These are phyloP conservation scores for Pithecia hirsuta DNA, from an alignment of 2,797 vertebrate genomes.

Conservation along the genomic window DNA sequence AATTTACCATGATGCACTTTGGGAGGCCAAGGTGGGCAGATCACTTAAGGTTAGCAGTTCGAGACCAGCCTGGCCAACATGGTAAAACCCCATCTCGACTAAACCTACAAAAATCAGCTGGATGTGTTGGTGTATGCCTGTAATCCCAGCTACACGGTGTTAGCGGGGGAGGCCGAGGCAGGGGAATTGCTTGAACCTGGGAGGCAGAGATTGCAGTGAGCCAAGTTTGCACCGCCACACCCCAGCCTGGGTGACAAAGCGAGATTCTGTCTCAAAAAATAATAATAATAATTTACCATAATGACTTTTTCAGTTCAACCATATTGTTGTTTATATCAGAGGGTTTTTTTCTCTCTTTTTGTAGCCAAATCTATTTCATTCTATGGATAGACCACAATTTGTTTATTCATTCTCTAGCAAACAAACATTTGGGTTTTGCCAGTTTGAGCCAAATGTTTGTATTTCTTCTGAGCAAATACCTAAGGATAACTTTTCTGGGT, in stretches of 20 bases:
- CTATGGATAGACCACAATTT: too few relatives aligned
- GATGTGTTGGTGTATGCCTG: too few relatives aligned
- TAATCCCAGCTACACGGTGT: too few relatives aligned
- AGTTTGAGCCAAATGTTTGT: neutral
- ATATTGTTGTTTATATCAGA: too few relatives aligned
- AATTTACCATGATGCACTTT: too few relatives aligned
- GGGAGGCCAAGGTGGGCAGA: neutral
- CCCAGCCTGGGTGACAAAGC: neutral
- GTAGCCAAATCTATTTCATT: neutral
- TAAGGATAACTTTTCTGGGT: neutral
- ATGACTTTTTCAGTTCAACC: neutral
- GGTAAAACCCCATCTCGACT: neutral
- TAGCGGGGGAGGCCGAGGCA: too few relatives aligned
- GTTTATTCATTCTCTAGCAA: fast-evolving
- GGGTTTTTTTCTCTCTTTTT: neutral
- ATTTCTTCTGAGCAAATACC: neutral
- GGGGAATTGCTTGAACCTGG: neutral
- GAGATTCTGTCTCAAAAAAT: neutral
- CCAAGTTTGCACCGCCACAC: too few relatives aligned
- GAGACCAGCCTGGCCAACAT: neutral
- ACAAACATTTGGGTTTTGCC: too few relatives aligned
- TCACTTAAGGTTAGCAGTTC: neutral
- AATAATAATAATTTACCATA: neutral
- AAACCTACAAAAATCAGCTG: neutral
- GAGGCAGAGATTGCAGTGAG: neutral